These are phyloP conservation scores for Alca torda DNA, from an alignment of 2,797 vertebrate species.

Conservation along the genomic window DNA sequence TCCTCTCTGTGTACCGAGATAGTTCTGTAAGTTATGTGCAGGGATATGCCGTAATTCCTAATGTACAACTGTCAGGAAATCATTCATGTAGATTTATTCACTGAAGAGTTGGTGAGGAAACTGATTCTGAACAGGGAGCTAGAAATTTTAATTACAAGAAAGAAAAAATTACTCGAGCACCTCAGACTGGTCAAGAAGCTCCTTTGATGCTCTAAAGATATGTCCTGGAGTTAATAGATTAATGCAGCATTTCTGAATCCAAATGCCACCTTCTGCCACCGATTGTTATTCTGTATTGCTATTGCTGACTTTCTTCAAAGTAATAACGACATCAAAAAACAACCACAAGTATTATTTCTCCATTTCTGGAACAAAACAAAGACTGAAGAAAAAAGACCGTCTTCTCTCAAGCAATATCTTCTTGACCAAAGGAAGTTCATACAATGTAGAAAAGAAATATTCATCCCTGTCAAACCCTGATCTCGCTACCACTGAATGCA, in stretches of 20 bases:
- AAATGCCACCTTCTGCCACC: not conserved
- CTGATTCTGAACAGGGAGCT: constrained; percentile 51
- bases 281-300: not conserved
- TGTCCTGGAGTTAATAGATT: constrained; percentile 5
- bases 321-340: not conserved
- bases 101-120: constrained; percentile 50
- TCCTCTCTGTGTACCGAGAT: constrained; percentile 44
- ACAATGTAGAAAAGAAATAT: not conserved
- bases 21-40: constrained; percentile 59
- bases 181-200: constrained; percentile 43
- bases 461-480: not conserved
- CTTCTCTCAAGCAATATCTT: not conserved
- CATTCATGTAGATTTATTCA: constrained; percentile 63
- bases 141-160: constrained; percentile 49
- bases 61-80: constrained; percentile 65
- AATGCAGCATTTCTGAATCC: constrained; percentile 13
- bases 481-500: not conserved
- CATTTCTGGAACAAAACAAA: constrained; percentile 20
- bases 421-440: constrained; percentile 31
- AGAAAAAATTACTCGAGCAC: constrained; percentile 36
- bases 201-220: constrained; percentile 27
- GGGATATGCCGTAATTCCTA: constrained; percentile 60
- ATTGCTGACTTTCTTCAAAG: constrained; percentile 7
- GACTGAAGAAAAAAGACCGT: not conserved
- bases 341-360: not conserved